phyloP scores from a whole-genome alignment of 2,888 invertebrate species.

The Rotaria magnacalcarata region DNA sequence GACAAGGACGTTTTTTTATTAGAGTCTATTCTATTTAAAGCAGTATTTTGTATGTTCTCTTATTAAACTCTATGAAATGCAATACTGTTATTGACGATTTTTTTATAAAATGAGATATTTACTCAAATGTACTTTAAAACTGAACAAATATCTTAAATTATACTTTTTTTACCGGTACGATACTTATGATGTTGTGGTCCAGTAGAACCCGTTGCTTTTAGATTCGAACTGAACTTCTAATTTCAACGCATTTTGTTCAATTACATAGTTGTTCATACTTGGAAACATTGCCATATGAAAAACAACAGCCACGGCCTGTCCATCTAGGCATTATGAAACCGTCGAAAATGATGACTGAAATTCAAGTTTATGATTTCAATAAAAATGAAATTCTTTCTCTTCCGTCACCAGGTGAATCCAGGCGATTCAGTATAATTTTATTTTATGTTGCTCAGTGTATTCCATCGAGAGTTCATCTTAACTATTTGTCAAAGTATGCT shows the following conservation, averaged over 20 bases:
- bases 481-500: not conserved
- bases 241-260: not conserved
- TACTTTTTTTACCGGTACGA: too few species aligned
- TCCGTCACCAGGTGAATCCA: not conserved
- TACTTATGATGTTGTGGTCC: too few species aligned
- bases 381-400: not conserved
- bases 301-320: not conserved
- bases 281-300: not conserved
- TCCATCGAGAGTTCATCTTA: not conserved
- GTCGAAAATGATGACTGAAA: not conserved
- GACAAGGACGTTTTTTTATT: too few species aligned
- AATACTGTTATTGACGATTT: too few species aligned
- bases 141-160: too few species aligned
- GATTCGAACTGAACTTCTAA: too few species aligned
- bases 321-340: not conserved
- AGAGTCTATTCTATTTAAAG: too few species aligned
- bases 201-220: too few species aligned
- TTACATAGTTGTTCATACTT: not conserved
- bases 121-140: too few species aligned
- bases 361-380: not conserved
- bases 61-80: too few species aligned
- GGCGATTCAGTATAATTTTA: not conserved
- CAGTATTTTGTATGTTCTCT: too few species aligned
- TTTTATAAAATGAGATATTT: too few species aligned
- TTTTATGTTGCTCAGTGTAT: not conserved